Evolutionary conservation across 2,888 invertebrate genomes (phyloP).

Genomic region (Pemphredon lugubris): DNA sequence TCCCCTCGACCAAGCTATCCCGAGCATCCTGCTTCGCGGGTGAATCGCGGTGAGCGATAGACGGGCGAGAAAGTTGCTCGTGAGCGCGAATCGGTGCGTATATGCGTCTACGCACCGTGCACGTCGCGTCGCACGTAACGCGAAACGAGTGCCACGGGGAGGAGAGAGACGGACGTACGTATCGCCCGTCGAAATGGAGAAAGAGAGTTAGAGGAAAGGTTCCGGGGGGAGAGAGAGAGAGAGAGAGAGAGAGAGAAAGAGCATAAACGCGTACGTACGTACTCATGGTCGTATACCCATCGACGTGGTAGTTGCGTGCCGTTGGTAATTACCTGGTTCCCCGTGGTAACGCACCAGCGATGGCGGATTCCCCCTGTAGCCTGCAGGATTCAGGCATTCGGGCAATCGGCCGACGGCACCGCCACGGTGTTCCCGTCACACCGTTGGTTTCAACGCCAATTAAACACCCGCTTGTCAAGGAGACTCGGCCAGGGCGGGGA

Average conservation of each 20-base stretch:
- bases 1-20: no score
- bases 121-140: neutral
- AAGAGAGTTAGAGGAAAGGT: neutral
- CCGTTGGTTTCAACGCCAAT: constrained; percentile 81
- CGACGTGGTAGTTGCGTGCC: constrained; percentile 75
- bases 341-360: constrained; percentile 75
- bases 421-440: constrained; percentile 80
- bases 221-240: constrained; percentile 10
- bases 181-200: neutral
- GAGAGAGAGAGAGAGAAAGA: neutral
- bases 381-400: constrained; percentile 76
- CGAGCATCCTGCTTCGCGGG: no score
- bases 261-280: constrained; percentile 18
- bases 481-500: constrained; percentile 60
- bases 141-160: neutral
- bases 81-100: no score
- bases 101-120: no score
- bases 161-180: no score
- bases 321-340: constrained; percentile 78
- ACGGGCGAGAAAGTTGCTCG: no score
- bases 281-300: constrained; percentile 28
- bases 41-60: no score
- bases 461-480: constrained; percentile 81
- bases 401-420: constrained; percentile 78
- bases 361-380: constrained; percentile 73